Evolutionary conservation across 2,797 vertebrate species (phyloP), one percentile per base, ranked within the genome.

Genomic region (Xerus rutilus): DNA sequence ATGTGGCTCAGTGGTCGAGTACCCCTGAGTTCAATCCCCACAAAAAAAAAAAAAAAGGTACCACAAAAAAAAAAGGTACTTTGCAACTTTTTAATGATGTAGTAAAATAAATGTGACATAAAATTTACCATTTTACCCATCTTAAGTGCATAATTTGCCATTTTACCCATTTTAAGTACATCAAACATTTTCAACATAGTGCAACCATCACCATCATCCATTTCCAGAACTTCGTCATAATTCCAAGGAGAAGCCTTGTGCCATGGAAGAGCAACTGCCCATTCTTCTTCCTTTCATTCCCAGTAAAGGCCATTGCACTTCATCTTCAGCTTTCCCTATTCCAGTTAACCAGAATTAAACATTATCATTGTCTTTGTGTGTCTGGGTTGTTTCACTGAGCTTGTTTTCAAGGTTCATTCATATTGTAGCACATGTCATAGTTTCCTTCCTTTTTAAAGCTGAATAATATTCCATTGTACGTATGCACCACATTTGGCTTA

Each of bases 1-100:
- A n/a, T n/a, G n/a, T n/a, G n/a, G n/a, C n/a, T n/a, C n/a, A n/a
- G n/a, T n/a, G n/a, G n/a, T n/a, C n/a, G n/a, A n/a, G n/a, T n/a
- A n/a, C n/a, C n/a, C n/a, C n/a, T n/a, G n/a, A n/a, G n/a, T n/a
- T n/a, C n/a, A n/a, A n/a, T n/a, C n/a, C n/a, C n/a, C n/a, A n/a
- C n/a, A n/a, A n/a, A n/a, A n/a, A n/a, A n/a, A n/a, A n/a, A n/a
- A n/a, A n/a, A n/a, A n/a, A n/a, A n/a, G n/a, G n/a, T n/a, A n/a
- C n/a, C n/a, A n/a, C n/a, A n/a, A n/a, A n/a, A n/a, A n/a, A n/a
- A 72, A 94, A 82, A 89, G 32, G 52, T 32, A 73, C 13, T 84
- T 83, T 65, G 65, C 30, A 79, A 43, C 43, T 47, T 62, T 47
- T 45, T 39, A 30, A 4, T 45, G 45, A 35, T 62, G 43, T 25